Evolutionary conservation across 2,888 invertebrate species (phyloP).

Genomic region (Drosophila subsilvestris): DNA sequence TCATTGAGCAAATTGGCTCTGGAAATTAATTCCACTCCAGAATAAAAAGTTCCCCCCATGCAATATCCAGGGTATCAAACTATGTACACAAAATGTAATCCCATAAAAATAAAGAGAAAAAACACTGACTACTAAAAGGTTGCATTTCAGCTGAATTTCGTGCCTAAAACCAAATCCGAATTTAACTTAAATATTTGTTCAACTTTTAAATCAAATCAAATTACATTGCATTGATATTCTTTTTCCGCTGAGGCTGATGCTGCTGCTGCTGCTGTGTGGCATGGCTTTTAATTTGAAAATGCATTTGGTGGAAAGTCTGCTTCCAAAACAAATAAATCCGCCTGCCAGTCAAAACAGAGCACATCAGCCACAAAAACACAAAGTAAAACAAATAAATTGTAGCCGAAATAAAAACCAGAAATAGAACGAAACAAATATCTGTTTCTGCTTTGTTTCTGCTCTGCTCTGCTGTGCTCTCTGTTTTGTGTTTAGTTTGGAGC

Average conservation of each 20-base stretch:
- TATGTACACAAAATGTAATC: no score
- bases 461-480: not conserved
- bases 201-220: constrained; percentile 21
- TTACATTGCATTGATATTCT: constrained; percentile 11
- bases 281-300: constrained; percentile 34
- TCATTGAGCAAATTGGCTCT: no score
- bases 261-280: constrained; percentile 17
- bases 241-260: not conserved
- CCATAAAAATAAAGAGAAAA: no score
- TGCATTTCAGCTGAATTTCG: not conserved
- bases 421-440: constrained; percentile 26
- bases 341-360: constrained; percentile 42
- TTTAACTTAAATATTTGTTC: not conserved
- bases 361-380: constrained; percentile 35
- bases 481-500: constrained; percentile 31
- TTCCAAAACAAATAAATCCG: constrained; percentile 48
- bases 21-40: no score
- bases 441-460: not conserved
- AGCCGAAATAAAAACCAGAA: constrained; percentile 52
- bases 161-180: not conserved
- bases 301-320: constrained; percentile 45
- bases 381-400: constrained; percentile 58
- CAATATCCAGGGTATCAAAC: no score
- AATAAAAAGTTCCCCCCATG: no score
- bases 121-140: not conserved